phyloP scores from a whole-genome alignment of 1,140 invertebrate genomes.

The Arion vulgaris region DNA sequence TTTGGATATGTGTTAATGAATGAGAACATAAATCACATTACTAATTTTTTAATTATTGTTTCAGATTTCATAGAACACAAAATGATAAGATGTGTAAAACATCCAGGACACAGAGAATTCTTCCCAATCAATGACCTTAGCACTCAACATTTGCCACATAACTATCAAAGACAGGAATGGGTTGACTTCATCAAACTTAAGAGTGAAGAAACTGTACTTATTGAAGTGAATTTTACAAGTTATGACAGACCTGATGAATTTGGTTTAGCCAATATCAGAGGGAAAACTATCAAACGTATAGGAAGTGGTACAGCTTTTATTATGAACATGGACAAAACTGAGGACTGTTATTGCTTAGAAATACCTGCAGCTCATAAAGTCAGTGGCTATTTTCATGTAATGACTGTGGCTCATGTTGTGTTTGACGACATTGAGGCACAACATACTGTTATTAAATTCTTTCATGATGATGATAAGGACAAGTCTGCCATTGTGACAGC shows the following conservation, averaged over 20 bases:
- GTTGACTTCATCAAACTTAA: not conserved
- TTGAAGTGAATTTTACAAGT: not conserved
- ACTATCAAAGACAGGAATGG: not conserved
- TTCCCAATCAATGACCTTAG: not conserved
- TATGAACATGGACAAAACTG: not conserved
- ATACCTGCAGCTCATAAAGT: not conserved
- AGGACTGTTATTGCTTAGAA: not conserved
- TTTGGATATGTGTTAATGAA: too few relatives aligned
- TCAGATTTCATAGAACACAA: too few relatives aligned
- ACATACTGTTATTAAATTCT: not conserved
- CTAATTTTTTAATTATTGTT: too few relatives aligned
- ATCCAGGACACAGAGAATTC: not conserved
- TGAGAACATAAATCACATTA: too few relatives aligned
- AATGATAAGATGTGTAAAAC: not conserved
- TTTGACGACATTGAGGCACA: not conserved
- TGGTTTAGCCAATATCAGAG: not conserved
- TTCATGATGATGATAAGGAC: not conserved
- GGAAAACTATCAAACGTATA: not conserved
- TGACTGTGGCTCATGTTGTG: not conserved
- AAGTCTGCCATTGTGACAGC: not conserved
- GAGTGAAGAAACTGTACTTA: not conserved
- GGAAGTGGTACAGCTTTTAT: constrained; percentile 3
- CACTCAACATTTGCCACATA: not conserved
- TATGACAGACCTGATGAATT: not conserved
- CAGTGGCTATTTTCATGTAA: not conserved